phyloP scores from a whole-genome alignment of 2,113 vertebrate species.

The Boleophthalmus pectinirostris region DNA sequence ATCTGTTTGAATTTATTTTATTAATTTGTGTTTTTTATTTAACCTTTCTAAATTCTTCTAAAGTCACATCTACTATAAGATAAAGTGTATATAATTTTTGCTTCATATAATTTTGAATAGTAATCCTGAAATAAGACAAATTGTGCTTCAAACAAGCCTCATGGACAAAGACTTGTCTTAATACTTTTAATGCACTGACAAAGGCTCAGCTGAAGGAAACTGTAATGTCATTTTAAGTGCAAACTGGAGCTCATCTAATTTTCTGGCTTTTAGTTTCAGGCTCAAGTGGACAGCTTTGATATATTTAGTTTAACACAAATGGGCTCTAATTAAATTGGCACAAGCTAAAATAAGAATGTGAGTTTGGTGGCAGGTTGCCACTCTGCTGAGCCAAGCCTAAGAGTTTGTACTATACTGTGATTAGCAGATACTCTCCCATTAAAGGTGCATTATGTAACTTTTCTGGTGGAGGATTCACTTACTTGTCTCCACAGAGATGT shows the following conservation, averaged over 20 bases:
- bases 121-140: neutral
- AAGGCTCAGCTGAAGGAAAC: neutral
- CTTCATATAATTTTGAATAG: neutral
- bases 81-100: neutral
- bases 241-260: neutral
- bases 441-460: neutral
- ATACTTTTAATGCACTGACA: neutral
- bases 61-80: neutral
- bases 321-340: slow-evolving; percentile 21
- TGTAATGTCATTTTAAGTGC: slow-evolving; percentile 4
- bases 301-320: slow-evolving; percentile 29
- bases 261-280: slow-evolving; percentile 6
- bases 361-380: slow-evolving; percentile 9
- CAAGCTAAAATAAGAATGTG: slow-evolving; percentile 4
- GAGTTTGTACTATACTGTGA: neutral
- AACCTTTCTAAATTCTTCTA: neutral
- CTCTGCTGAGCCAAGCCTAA: slow-evolving; percentile 13
- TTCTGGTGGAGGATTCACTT: too few relatives aligned
- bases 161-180: neutral
- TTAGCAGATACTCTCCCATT: neutral
- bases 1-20: slow-evolving; percentile 4
- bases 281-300: slow-evolving; percentile 1
- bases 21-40: neutral
- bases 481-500: too few relatives aligned
- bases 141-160: neutral